A percentile compares a stretch with the other conserved stretches of the same genome.
These are phyloP conservation scores for Hephaestus fuliginosus DNA, from an alignment of 2,797 vertebrate species.

Conservation along the genomic window DNA sequence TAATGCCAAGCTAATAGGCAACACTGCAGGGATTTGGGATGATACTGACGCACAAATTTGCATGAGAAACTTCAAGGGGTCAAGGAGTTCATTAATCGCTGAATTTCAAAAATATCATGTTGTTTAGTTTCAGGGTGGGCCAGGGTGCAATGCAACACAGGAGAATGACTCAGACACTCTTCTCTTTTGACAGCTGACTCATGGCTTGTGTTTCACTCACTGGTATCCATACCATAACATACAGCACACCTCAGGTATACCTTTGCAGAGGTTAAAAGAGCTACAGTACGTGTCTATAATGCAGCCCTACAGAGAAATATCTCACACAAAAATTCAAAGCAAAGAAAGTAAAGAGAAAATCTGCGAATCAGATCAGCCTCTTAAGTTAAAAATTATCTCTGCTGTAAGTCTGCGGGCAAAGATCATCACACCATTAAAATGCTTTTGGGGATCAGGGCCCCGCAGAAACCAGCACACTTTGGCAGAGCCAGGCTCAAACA, in stretches of 20 bases:
- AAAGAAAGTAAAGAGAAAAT: constrained; percentile 15
- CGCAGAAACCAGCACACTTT: constrained; percentile 34
- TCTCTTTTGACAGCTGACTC: neutral
- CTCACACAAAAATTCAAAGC: neutral
- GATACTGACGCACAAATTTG: neutral
- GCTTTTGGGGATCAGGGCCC: neutral
- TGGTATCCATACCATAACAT: no score
- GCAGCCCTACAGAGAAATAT: neutral
- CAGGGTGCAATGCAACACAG: neutral
- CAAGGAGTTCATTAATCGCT: neutral
- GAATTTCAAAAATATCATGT: neutral
- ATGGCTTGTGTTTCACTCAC: neutral
- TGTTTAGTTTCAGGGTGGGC: neutral
- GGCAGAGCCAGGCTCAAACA: constrained; percentile 40
- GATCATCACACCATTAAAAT: constrained; percentile 15
- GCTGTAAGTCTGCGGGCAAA: neutral
- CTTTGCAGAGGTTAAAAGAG: neutral
- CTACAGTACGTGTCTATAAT: neutral
- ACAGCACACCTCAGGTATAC: no score
- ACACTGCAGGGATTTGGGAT: neutral
- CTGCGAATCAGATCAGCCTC: neutral
- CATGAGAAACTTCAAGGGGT: neutral
- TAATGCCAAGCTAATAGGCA: constrained; percentile 29
- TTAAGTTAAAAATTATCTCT: neutral
- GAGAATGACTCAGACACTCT: neutral